A percentile compares a stretch with the other conserved stretches of the same genome.
Evolutionary conservation across 2,797 vertebrate species (phyloP).

Genomic region (Synaphobranchus kaupii): DNA sequence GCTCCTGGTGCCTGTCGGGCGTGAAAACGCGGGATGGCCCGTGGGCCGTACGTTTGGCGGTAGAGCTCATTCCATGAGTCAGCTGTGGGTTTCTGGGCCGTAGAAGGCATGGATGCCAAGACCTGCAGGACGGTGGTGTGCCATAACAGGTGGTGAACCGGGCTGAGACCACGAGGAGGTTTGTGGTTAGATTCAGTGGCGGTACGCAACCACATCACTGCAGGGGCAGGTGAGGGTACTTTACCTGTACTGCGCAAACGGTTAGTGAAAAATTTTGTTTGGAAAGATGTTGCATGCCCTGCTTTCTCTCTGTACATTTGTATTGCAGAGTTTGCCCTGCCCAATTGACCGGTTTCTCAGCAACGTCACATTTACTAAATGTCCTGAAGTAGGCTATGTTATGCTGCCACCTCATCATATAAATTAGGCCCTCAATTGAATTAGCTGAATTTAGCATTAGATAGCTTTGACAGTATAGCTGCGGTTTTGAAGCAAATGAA

Average conservation of each 20-base stretch:
- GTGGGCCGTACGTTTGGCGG: neutral
- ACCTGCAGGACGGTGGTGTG: neutral
- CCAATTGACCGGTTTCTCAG: too few species aligned
- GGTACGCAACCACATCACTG: neutral
- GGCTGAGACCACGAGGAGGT: neutral
- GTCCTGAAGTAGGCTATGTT: too few species aligned
- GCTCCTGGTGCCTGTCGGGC: neutral
- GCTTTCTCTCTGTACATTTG: too few species aligned
- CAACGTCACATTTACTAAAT: too few species aligned
- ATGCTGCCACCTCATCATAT: too few species aligned
- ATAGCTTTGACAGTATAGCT: too few species aligned
- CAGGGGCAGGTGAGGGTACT: too few species aligned
- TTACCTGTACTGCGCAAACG: neutral
- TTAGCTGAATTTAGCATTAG: too few species aligned
- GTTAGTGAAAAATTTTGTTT: neutral
- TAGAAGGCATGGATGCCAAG: neutral
- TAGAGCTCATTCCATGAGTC: neutral
- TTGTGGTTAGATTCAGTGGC: neutral
- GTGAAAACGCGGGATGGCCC: neutral
- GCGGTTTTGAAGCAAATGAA: too few species aligned
- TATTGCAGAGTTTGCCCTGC: neutral
- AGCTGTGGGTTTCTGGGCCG: constrained; percentile 23
- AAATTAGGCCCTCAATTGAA: too few species aligned
- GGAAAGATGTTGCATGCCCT: neutral
- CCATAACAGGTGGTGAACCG: neutral